Conservation (phyloP, 1,140 invertebrate species). For the Drosophila baimaii region DNA sequence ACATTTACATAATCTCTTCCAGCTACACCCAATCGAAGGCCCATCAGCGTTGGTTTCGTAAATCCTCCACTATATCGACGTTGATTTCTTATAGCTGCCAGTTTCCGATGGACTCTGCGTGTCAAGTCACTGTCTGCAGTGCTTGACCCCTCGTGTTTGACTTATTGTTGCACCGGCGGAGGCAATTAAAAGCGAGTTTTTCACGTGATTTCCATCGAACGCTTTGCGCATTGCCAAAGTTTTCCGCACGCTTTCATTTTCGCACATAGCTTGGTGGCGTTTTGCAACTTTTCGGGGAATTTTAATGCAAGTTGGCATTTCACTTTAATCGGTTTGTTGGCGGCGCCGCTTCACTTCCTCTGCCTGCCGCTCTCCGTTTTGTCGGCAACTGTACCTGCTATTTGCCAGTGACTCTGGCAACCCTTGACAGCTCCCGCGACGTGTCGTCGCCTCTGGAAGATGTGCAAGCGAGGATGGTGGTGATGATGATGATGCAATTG, state of each 20-base stretch:
- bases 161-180: slow-evolving; percentile 32
- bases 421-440: slow-evolving; percentile 8
- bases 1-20: slow-evolving; percentile 36
- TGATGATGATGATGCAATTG: slow-evolving; percentile 62
- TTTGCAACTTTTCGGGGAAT: slow-evolving; percentile 24
- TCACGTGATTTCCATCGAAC: slow-evolving; percentile 28
- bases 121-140: slow-evolving; percentile 34
- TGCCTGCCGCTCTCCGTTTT: slow-evolving; percentile 20
- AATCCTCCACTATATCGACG: slow-evolving; percentile 10
- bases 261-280: slow-evolving; percentile 16
- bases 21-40: slow-evolving; percentile 35
- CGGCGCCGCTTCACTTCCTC: slow-evolving; percentile 34
- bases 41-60: slow-evolving; percentile 50
- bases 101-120: slow-evolving; percentile 33
- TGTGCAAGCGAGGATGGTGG: slow-evolving; percentile 27
- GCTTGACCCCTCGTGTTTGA: slow-evolving; percentile 41
- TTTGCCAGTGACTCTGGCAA: not conserved
- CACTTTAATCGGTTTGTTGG: slow-evolving; percentile 39
- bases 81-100: slow-evolving; percentile 14
- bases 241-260: slow-evolving; percentile 40
- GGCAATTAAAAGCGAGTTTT: slow-evolving; percentile 44
- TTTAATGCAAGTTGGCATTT: slow-evolving; percentile 43
- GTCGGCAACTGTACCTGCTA: slow-evolving; percentile 37
- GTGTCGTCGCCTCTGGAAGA: slow-evolving; percentile 12
- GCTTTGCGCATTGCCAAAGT: slow-evolving; percentile 31